Base-by-base conservation (phyloP, 1,140 invertebrate species). In the Palaemon carinicauda region DNA sequence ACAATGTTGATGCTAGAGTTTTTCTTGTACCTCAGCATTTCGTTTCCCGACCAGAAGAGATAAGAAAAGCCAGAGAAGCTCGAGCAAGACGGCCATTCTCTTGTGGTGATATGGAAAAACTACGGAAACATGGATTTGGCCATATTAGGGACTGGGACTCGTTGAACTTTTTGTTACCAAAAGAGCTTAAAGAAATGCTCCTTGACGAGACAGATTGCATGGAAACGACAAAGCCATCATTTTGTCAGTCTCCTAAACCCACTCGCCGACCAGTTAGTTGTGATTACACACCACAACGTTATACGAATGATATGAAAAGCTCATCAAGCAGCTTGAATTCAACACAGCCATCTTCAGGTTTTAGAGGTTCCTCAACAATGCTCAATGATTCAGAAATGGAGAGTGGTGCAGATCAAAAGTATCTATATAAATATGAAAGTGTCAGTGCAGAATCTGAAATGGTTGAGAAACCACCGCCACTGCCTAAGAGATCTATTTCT, bases 141-240 rank as follows among this genome's bases (percentile, higher is more conserved):
- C 96, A 97, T 90, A 94, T 98, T 14, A 94, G 94, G 90, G 97
- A 98, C 90, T 98, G 97, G 97, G 96, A 97, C 90, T 97, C 96
- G 0, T 92, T 98, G 52, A 96, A 95, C 85, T 95, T 97, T 78
- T 92, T 98, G 24, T 91, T 98, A 56, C 97, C 97, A 0, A 92
- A 93, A 78, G 96, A 98, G 91, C 96, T 96, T 90, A 89, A 90
- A 86, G 88, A 90, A 81, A 90, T 90, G 84, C 88, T 90, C 15
- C 85, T 90, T 74, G 90, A 91, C 65, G 89, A 91, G 41, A 88
- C 89, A 41, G 88, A 90, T 29, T 89, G 90, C 80, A 89, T 89
- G 89, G 89, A 89, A 83, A 89, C 89, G 0, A 88, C 87, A 12
- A 89, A 89, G 77, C 89, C 89, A 19, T 89, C 89, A 19, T 89